Conservation (phyloP, 2,113 vertebrate genomes). For the Hydrochoerus hydrochaeris region DNA sequence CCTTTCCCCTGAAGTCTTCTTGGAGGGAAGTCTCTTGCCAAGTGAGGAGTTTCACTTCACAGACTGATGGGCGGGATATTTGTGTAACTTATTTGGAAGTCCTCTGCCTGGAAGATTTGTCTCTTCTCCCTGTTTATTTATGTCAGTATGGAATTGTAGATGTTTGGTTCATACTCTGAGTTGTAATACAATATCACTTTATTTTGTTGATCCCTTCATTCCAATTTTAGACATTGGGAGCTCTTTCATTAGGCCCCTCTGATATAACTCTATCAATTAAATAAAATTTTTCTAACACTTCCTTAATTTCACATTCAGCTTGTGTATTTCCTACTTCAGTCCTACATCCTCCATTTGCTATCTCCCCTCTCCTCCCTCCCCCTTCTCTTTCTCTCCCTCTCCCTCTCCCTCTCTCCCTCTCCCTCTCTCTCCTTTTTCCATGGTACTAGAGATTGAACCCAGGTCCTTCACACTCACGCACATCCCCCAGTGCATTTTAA, state of each 20-base stretch:
- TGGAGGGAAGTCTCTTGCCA: not conserved
- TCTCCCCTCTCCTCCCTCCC: rapidly evolving
- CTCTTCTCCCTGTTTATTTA: not conserved
- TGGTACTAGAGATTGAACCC: not conserved
- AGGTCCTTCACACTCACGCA: not conserved
- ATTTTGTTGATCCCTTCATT: not conserved
- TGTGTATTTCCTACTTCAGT: not conserved
- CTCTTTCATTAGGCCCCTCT: not conserved
- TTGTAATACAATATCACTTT: not conserved
- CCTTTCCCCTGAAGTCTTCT: not conserved
- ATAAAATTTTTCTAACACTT: not conserved
- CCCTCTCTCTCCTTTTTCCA: not conserved
- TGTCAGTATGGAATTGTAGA: not conserved
- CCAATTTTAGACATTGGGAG: not conserved
- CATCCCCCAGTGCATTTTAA: not conserved
- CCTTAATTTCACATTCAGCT: not conserved
- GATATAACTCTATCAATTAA: not conserved
- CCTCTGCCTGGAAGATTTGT: not conserved
- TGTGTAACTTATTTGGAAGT: not conserved
- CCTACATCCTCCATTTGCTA: not conserved
- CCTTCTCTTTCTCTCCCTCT: not conserved
- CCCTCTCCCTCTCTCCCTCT: too few relatives aligned
- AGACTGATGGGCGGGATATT: not conserved
- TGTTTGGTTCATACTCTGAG: not conserved
- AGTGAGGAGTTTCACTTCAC: not conserved